phyloP scores from a whole-genome alignment of 2,113 vertebrate species.

The Heptranchias perlo region DNA sequence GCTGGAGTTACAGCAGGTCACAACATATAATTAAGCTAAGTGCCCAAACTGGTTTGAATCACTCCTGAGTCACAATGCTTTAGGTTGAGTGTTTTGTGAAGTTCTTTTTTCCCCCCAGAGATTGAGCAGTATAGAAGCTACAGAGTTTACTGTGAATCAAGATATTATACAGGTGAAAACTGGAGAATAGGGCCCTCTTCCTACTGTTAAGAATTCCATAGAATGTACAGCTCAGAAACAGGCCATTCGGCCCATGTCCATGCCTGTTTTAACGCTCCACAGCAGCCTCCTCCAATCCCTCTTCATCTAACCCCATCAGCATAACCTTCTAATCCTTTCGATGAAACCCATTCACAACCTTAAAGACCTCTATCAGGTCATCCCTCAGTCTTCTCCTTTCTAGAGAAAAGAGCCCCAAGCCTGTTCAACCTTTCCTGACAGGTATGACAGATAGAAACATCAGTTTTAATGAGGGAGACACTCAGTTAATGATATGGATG shows the following conservation, averaged over 20 bases:
- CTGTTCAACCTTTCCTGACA: too few relatives aligned
- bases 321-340: not conserved
- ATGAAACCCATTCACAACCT: not conserved
- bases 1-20: not conserved
- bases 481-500: too few relatives aligned
- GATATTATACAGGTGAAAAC: not conserved
- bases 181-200: not conserved
- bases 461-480: too few relatives aligned
- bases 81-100: too few relatives aligned
- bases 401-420: not conserved
- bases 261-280: too few relatives aligned
- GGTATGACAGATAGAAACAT: too few relatives aligned
- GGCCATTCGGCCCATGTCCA: not conserved
- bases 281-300: too few relatives aligned
- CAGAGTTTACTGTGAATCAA: not conserved
- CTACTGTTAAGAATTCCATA: too few relatives aligned
- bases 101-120: not conserved
- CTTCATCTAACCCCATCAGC: too few relatives aligned
- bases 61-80: not conserved
- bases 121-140: not conserved
- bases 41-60: constrained; percentile 16
- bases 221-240: not conserved
- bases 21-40: not conserved
- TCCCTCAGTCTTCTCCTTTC: not conserved
- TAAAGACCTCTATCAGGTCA: too few relatives aligned